phyloP scores from a whole-genome alignment of 1,140 invertebrate species.

The Archivesica marissinica region DNA sequence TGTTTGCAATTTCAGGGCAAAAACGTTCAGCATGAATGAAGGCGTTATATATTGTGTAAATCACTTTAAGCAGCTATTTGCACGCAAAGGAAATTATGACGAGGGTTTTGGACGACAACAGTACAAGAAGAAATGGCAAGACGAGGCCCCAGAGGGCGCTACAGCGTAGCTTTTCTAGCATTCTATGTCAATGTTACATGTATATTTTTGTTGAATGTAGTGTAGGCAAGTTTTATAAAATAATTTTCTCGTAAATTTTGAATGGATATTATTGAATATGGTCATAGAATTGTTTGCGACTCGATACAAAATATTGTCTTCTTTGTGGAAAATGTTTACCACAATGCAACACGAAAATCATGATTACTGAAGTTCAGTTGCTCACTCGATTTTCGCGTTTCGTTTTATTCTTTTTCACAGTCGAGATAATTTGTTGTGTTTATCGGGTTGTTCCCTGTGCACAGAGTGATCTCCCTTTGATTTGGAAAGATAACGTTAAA shows the following conservation, averaged over 20 bases:
- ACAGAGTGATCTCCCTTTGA: constrained; percentile 24
- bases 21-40: constrained; percentile 90
- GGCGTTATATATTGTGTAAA: constrained; percentile 91
- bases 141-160: constrained; percentile 39
- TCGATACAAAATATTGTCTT: too few relatives aligned
- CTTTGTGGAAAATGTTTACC: too few relatives aligned
- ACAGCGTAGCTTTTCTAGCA: constrained; percentile 52
- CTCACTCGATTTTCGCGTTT: too few relatives aligned
- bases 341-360: too few relatives aligned
- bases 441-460: neutral
- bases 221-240: constrained; percentile 23
- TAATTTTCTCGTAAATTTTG: too few relatives aligned
- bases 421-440: neutral
- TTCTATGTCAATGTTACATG: constrained; percentile 17
- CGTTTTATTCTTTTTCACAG: neutral
- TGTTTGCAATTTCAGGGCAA: constrained; percentile 87
- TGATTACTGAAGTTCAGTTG: too few relatives aligned
- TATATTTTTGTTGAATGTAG: constrained; percentile 42
- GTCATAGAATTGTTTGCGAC: too few relatives aligned
- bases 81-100: constrained; percentile 93
- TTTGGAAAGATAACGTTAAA: neutral
- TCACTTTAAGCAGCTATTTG: constrained; percentile 93
- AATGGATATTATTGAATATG: too few relatives aligned
- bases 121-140: constrained; percentile 84
- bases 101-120: constrained; percentile 88